Evolutionary conservation across 2,113 vertebrate genomes (phyloP), one percentile per base, ranked within the genome.

Genomic region (Blennius ocellaris): DNA sequence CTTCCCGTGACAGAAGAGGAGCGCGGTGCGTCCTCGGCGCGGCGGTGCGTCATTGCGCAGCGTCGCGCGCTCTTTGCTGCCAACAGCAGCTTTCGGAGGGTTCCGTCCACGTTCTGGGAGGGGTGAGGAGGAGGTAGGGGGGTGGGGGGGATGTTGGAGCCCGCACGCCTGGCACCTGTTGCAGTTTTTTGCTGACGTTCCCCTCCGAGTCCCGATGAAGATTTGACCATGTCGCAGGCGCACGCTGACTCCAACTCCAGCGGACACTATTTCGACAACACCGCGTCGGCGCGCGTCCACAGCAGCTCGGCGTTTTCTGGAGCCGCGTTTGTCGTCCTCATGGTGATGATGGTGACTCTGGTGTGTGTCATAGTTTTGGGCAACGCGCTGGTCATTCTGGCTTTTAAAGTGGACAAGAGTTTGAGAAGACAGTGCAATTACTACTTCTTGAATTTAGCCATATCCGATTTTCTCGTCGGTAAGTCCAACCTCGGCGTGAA

Each of bases 381-480:
- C 0, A 97, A 97, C 68, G 90, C 91, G 0, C 63, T 97, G 75
- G 95, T 97, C 15, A 96, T 97, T 78, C 80, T 95, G 58, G 96
- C 95, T 44, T 97, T 98, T 70, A 80, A 94, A 76, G 80, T 94
- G 89, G 96, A 97, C 91, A 95, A 94, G 85, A 96, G 93, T 70
- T 94, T 97, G 61, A 94, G 96, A 72, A 95, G 92, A 58, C 93
- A 93, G 50, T 96, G 95, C 73, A 97, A 95, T 87, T 97, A 95
- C 51, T 96, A 94, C 89, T 93, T 97, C 47, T 82, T 96, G 51
- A 98, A 98, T 79, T 92, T 98, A 86, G 96, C 96, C 12, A 92
- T 97, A 87, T 96, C 96, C 45, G 96, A 98, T 92, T 97, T 98
- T 87, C 94, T 96, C 30, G 95, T 97, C 16, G 96, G 96, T 96